These are phyloP conservation scores for Torymus tubicola DNA, from an alignment of 2,888 invertebrate genomes.

Conservation along the genomic window DNA sequence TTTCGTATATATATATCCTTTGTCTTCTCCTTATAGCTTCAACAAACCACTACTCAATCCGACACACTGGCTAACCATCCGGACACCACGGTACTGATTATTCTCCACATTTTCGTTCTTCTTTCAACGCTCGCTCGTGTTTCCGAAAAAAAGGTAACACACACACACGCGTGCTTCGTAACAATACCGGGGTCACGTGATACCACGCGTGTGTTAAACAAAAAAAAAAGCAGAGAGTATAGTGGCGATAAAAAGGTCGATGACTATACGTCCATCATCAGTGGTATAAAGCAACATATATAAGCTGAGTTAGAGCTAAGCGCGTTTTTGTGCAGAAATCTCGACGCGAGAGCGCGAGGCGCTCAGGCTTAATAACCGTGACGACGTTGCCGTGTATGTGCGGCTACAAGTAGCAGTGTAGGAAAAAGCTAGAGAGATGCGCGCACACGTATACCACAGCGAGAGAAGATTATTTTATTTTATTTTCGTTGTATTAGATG, in stretches of 20 bases:
- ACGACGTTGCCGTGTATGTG: too few relatives aligned
- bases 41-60: neutral
- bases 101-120: conserved; percentile 2
- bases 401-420: too few relatives aligned
- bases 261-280: conserved; percentile 5
- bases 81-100: neutral
- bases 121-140: neutral
- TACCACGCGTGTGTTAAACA: neutral
- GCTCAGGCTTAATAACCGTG: conserved; percentile 4
- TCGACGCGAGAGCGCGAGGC: too few relatives aligned
- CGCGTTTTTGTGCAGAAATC: too few relatives aligned
- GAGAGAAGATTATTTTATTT: too few relatives aligned
- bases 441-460: too few relatives aligned
- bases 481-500: too few relatives aligned
- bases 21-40: too few relatives aligned
- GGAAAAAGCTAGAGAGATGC: too few relatives aligned
- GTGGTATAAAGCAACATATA: too few relatives aligned
- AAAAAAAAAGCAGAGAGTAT: neutral
- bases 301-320: too few relatives aligned
- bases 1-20: too few relatives aligned
- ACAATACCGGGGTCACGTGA: conserved; percentile 34
- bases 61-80: neutral
- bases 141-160: neutral
- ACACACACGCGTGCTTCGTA: neutral
- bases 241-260: conserved; percentile 29